Evolutionary conservation across 2,113 vertebrate genomes (phyloP).

Genomic region (Gadus macrocephalus): DNA sequence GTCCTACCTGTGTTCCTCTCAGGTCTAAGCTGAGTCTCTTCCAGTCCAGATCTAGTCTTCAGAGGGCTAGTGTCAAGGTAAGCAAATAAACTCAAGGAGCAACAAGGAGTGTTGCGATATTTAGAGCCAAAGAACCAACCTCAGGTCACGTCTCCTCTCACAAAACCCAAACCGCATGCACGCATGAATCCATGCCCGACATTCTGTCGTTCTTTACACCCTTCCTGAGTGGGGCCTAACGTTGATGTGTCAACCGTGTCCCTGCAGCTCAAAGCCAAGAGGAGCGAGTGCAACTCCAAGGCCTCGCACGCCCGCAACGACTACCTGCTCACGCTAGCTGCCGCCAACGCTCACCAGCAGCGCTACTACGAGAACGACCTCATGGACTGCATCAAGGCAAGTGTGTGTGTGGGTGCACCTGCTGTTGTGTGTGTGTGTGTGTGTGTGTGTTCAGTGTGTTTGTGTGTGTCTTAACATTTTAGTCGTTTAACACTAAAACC

Average conservation of each 20-base stretch:
- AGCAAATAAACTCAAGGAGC: conserved; percentile 17
- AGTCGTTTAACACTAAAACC: too few relatives aligned
- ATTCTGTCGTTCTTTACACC: too few relatives aligned
- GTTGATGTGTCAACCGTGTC: neutral
- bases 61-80: conserved; percentile 98
- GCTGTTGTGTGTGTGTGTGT: neutral
- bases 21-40: conserved; percentile 98
- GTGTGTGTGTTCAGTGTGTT: neutral
- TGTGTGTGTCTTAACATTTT: neutral
- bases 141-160: neutral
- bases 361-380: conserved; percentile 93
- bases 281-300: conserved; percentile 92
- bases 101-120: too few relatives aligned
- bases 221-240: neutral
- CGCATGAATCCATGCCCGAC: too few relatives aligned
- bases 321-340: conserved; percentile 92
- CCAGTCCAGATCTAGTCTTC: conserved; percentile 97
- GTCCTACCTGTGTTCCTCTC: conserved; percentile 27
- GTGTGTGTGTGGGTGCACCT: too few relatives aligned
- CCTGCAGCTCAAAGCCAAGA: conserved; percentile 89
- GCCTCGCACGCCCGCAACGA: conserved; percentile 92
- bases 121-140: neutral
- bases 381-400: conserved; percentile 79
- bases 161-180: too few relatives aligned
- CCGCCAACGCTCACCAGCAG: conserved; percentile 93